Evolutionary conservation across 2,888 invertebrate species (phyloP), one percentile per base, ranked within the genome.

Genomic region (Selenia dentaria): DNA sequence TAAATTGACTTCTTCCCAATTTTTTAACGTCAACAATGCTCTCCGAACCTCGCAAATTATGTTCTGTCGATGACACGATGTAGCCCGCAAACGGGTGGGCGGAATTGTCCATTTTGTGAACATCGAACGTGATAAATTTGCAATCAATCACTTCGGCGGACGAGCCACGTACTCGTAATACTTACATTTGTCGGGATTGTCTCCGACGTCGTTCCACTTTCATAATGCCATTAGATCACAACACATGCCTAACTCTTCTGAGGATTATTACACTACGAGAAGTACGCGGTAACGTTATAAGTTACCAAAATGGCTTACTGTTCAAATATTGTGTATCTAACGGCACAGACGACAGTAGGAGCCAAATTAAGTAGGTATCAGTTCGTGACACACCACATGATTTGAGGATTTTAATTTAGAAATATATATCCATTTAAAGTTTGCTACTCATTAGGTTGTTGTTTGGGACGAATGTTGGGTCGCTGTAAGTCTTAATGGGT

Each of bases 381-480:
- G 66, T 64, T 65, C 74, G 76, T 79, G 76, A 76, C 70, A 64
- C 59, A 51, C 64, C 61, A 57, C 59, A 59, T 70, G 62, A 68
- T 69, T 68, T 66, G 69, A 63, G 67, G 75, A 74, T 75, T 71
- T 54, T 42, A 37, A 68, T 69, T 58, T 67, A 64, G 47, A 42
- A 54, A 62, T 57, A 56, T 55, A 62, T 57, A 56, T 55, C 46
- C 48, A 50, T 48, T 36, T 49, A 51, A 40, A 59, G 60, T 64
- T 60, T 64, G 44, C 57, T 57, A 45, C 44, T 51, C 48, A 53
- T 48, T 33, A 40, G 25, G 36, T 38, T 27, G 39, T 18, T 36
- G 38, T 44, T 46, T 22, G 43, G 47, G 33, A 41, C 49, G 36
- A 43, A 51, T 49, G 46, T 53, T 45, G 33, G 35, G 42, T 52